Evolutionary conservation across 2,797 vertebrate genomes (phyloP), one percentile per base, ranked within the genome.

Genomic region (Lagorchestes hirsutus): DNA sequence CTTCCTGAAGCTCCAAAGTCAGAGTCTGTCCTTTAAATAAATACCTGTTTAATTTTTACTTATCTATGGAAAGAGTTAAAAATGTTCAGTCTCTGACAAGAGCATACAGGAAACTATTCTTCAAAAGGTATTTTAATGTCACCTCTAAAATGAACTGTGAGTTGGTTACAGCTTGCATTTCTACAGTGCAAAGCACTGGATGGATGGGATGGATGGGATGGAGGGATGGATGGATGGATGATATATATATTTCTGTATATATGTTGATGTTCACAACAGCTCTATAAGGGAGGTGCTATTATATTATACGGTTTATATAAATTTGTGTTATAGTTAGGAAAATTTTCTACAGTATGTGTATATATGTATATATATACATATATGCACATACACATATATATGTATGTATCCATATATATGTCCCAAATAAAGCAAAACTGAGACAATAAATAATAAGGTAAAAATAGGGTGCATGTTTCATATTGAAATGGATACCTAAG

Each of bases 401-500:
- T 67, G 18, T 16, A 67, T 67, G 29, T n/a, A 67, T 67, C 13
- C n/a, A n/a, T 67, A 74, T 92, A 31, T 95, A 0, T 55, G 90
- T 97, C 90, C 10, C 56, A 95, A 96, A 96, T 91, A 93, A 94
- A 95, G 3, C 56, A 93, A 91, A 94, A 40, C 12, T 82, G 94
- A 96, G 90, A 28, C 34, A 93, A 96, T 28, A 90, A 14, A 2
- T 95, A 5, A 62, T 58, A 96, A 82, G 22, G 59, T 82, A 59
- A 96, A 95, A 34, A 92, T 93, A 91, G 4, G 91, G 90, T 12
- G 34, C 11, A 67, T 82, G 34, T 58, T 97, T 97, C 94, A 97
- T 96, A 95, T 96, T 96, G 56, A 96, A 96, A 96, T 54, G 96
- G 95, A 91, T 90, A 46, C 5, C 34, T 93, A 93, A 92, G 29